Conservation (phyloP, 2,888 invertebrate genomes). For the Tethea ocularis region DNA sequence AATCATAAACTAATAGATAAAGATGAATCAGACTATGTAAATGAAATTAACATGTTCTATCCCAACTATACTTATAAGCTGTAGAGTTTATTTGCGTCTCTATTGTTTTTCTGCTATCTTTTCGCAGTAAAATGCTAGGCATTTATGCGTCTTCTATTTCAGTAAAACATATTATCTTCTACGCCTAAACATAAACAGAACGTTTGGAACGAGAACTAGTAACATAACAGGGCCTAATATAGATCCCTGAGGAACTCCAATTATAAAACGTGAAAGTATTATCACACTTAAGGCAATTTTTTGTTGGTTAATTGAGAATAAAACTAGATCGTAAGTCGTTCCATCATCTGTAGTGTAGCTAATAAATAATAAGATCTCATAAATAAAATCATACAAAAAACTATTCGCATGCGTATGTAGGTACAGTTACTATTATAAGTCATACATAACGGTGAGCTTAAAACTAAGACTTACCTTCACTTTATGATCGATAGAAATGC, state of each 20-base stretch:
- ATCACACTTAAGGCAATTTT: background rate
- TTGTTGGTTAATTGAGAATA: background rate
- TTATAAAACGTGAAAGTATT: too few relatives aligned
- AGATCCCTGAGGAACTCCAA: background rate
- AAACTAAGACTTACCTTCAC: slow-evolving; percentile 52
- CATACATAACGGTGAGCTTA: background rate
- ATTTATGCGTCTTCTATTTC: background rate
- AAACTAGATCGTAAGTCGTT: background rate
- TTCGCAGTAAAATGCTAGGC: background rate
- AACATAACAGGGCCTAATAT: background rate
- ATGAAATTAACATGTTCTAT: background rate
- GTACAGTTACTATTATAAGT: background rate
- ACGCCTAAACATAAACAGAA: background rate
- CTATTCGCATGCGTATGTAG: background rate
- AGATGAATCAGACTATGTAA: background rate
- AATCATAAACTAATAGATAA: background rate
- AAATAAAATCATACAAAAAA: background rate
- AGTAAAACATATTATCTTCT: background rate
- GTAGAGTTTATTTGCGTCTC: background rate
- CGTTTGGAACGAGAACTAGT: background rate
- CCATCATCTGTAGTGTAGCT: too few relatives aligned
- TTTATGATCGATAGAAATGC: slow-evolving; percentile 53
- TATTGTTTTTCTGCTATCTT: slow-evolving; percentile 3
- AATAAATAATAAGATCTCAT: background rate
- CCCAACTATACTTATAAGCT: background rate